Evolutionary conservation across 2,113 vertebrate species (phyloP).

Genomic region (Silurus asotus): DNA sequence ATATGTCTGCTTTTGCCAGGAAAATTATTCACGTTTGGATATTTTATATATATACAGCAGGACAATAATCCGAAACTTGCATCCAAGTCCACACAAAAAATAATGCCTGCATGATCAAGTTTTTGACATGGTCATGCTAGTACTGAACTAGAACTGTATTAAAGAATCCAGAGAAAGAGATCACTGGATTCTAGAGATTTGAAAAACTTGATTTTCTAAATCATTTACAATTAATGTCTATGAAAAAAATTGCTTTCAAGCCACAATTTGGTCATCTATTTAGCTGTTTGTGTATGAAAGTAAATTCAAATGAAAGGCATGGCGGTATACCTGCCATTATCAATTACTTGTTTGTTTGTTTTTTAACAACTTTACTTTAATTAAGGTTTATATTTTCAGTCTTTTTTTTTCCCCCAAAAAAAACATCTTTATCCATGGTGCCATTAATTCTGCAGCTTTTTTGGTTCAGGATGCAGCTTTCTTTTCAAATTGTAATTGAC

Average conservation of each 20-base stretch:
- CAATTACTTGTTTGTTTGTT: not conserved
- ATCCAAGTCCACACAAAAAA: not conserved
- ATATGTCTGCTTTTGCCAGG: not conserved
- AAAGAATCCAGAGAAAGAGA: not conserved
- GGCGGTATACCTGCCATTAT: no score
- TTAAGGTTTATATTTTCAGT: not conserved
- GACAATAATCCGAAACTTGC: not conserved
- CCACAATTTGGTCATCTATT: no score
- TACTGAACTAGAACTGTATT: not conserved
- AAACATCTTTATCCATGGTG: not conserved
- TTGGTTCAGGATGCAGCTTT: not conserved
- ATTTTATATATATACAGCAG: no score
- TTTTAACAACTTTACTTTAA: not conserved
- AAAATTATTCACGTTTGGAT: not conserved
- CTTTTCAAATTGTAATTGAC: not conserved
- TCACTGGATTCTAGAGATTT: not conserved
- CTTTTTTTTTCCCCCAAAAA: not conserved
- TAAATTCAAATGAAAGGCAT: no score
- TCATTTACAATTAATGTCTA: no score
- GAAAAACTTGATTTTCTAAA: no score
- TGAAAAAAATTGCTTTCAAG: no score
- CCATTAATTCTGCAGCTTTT: not conserved
- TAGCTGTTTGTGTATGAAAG: no score
- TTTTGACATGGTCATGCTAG: not conserved
- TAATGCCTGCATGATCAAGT: not conserved